These are phyloP conservation scores for Ornithoptera priamus DNA, from an alignment of 2,888 invertebrate species.

Conservation along the genomic window DNA sequence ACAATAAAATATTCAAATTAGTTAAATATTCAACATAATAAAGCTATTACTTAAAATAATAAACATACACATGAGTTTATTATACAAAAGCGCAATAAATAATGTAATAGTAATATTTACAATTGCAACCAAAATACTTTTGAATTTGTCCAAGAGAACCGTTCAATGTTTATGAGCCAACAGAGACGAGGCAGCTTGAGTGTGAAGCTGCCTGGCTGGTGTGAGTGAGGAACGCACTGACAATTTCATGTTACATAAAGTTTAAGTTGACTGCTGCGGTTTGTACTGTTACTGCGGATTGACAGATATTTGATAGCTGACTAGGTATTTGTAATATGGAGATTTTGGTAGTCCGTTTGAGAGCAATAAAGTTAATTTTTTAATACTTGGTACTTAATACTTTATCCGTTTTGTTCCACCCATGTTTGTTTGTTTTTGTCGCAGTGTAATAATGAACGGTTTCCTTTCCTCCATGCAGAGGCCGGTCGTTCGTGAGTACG, in stretches of 20 bases:
- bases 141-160: neutral
- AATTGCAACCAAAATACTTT: slow-evolving; percentile 35
- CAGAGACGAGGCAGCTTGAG: no score
- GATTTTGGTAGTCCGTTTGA: slow-evolving; percentile 42
- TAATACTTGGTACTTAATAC: slow-evolving; percentile 29
- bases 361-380: slow-evolving; percentile 44
- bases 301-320: slow-evolving; percentile 54
- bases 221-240: slow-evolving; percentile 7
- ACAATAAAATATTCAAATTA: slow-evolving; percentile 67
- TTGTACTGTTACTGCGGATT: slow-evolving; percentile 26
- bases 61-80: slow-evolving; percentile 52
- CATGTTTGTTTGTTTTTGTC: slow-evolving; percentile 6
- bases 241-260: slow-evolving; percentile 29
- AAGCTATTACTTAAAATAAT: slow-evolving; percentile 65
- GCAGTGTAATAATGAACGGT: slow-evolving; percentile 8
- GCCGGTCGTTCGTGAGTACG: slow-evolving; percentile 32
- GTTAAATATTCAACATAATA: slow-evolving; percentile 74
- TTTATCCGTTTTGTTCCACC: slow-evolving; percentile 26
- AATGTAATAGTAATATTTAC: slow-evolving; percentile 47
- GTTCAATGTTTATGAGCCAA: no score
- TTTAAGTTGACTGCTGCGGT: slow-evolving; percentile 33
- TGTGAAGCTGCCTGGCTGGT: no score
- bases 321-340: slow-evolving; percentile 52
- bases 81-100: slow-evolving; percentile 57
- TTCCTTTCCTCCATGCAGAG: slow-evolving; percentile 1